These are phyloP conservation scores for Geotrypetes seraphini DNA, from an alignment of 2,797 vertebrate species.

Conservation along the genomic window DNA sequence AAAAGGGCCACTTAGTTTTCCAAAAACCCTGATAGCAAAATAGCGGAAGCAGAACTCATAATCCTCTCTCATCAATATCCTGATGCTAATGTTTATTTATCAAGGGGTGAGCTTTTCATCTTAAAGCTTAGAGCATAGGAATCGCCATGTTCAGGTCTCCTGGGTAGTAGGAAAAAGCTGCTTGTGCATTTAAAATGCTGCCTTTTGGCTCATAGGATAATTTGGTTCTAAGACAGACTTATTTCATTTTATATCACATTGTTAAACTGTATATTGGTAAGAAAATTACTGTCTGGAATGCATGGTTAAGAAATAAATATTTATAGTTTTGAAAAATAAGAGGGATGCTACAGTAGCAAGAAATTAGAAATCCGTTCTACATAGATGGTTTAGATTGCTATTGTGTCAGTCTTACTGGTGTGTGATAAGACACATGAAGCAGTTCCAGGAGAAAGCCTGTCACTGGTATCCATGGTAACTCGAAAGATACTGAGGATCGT, in stretches of 20 bases:
- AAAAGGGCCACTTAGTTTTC: no score
- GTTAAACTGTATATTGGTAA: background rate
- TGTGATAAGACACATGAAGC: constrained; percentile 52
- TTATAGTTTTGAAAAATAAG: background rate
- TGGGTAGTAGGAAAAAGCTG: background rate
- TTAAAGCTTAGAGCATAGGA: no score
- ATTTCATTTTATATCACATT: constrained; percentile 6
- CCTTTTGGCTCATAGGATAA: no score
- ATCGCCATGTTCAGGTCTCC: no score
- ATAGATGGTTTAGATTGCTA: constrained; percentile 33
- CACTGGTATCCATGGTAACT: constrained; percentile 58
- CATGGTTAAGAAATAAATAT: constrained; percentile 8
- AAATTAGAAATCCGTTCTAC: constrained; percentile 22
- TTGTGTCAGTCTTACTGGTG: constrained; percentile 42
- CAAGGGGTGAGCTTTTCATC: no score
- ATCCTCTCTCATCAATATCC: no score
- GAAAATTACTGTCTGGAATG: background rate
- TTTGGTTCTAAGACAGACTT: background rate
- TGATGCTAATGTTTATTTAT: no score
- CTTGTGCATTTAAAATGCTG: no score
- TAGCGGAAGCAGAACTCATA: no score
- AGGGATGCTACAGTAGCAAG: constrained; percentile 8
- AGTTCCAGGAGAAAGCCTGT: constrained; percentile 46
- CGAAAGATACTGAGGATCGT: constrained; percentile 50
- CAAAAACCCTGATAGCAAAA: no score